A percentile compares a stretch with the other conserved stretches of the same genome.
Evolutionary conservation across 2,797 vertebrate species (phyloP).

Genomic region (Chaenodraco wilsoni): DNA sequence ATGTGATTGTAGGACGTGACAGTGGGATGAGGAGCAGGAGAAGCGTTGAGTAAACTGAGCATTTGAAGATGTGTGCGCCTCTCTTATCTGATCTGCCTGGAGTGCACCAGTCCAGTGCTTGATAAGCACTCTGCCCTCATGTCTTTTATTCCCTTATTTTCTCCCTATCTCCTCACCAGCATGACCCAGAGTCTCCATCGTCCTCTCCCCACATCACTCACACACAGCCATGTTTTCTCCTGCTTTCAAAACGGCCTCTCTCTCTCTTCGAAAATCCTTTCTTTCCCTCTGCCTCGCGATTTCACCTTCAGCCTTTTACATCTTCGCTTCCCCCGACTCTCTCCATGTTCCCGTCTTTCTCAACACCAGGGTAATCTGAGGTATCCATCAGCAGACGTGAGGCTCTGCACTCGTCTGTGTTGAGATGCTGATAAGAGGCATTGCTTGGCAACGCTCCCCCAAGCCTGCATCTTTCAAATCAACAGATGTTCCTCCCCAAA

Average conservation of each 20-base stretch:
- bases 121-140: slow-evolving; percentile 69
- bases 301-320: slow-evolving; percentile 19
- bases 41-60: slow-evolving; percentile 65
- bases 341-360: slow-evolving; percentile 29
- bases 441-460: slow-evolving; percentile 72
- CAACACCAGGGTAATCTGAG: slow-evolving; percentile 69
- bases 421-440: slow-evolving; percentile 75
- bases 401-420: slow-evolving; percentile 64
- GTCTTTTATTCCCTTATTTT: slow-evolving; percentile 60
- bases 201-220: slow-evolving; percentile 29
- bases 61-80: slow-evolving; percentile 53
- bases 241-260: slow-evolving; percentile 5
- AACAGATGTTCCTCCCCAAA: slow-evolving; percentile 76
- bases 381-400: slow-evolving; percentile 71
- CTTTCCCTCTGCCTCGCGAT: slow-evolving; percentile 7
- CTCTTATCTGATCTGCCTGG: slow-evolving; percentile 65
- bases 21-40: slow-evolving; percentile 24
- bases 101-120: slow-evolving; percentile 55
- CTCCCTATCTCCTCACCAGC: slow-evolving; percentile 64
- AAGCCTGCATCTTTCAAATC: slow-evolving; percentile 76
- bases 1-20: slow-evolving; percentile 46
- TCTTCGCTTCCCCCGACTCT: slow-evolving; percentile 23
- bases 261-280: slow-evolving; percentile 8
- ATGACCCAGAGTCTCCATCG: slow-evolving; percentile 36
- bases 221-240: slow-evolving; percentile 18